Base-by-base conservation (phyloP, 2,113 vertebrate genomes). In the Lethenteron camtschaticum region DNA sequence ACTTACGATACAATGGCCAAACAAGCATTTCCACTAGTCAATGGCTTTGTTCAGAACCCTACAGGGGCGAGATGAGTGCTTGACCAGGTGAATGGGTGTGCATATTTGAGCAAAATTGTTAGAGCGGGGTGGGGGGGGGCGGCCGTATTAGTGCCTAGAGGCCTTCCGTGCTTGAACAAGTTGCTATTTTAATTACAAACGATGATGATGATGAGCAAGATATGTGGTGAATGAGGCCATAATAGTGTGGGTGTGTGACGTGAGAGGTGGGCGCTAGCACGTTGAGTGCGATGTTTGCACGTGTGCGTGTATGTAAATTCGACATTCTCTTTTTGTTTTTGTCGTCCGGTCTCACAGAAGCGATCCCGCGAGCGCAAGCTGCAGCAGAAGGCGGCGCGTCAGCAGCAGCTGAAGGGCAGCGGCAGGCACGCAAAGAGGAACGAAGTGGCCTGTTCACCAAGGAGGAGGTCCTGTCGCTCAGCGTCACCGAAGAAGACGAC, bases 361-460 rank as follows among this genome's bases (percentile, higher is more conserved):
- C 86, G 94, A 68, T 99, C 92, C 9, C 96, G 96, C 75, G 91
- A 99, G 72, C 82, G 94, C 8, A 99, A 99, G 68, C 82, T 96
- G 14, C 94, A 96, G 78, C 94, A 99, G 79, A 96, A 99, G 76
- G 89, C 90, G n/a, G 79, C 96, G 63, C 82, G 90, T 69, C 96
- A 96, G 80, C 84, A 87, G n/a, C 92, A 96, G 77, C 81, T 99
- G 76, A 99, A 99, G 71, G 96, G 71, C 92, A 96, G 77, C 84
- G 92, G 66, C 94, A 96, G 78, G 94, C 92, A 12, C 84, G 89
- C 60, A 99, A 96, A 80, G 94, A 99, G 77, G 83, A 84, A 70
- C 86, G 95, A 72, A 99, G 94, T n/a, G 90, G 94, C 63, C 85
- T 99, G 56, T 99, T 99, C 74, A 85, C 95, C 55, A 96, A 99